Evolutionary conservation across 2,797 vertebrate genomes (phyloP), one percentile per base, ranked within the genome.

Genomic region (Bufotes viridis): DNA sequence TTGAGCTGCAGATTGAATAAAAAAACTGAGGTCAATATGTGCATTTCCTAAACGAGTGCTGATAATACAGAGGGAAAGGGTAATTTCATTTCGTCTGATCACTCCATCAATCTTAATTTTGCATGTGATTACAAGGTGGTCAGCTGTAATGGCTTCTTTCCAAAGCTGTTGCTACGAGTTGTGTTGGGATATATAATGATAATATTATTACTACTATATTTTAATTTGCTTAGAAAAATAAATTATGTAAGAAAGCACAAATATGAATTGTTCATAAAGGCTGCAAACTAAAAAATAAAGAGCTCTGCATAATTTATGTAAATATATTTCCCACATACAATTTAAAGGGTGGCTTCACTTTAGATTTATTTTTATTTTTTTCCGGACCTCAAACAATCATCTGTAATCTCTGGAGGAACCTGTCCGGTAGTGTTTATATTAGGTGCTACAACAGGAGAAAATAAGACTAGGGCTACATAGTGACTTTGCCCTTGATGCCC

Each of bases 1-100:
- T 95, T 94, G 93, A 94, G 91, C 91, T 84, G 93, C 93, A 94
- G 93, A 95, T 94, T 94, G 94, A 94, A 93, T 93, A 93, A 93
- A 95, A 69, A 93, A 92, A 94, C 91, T 93, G 94, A 95, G 94
- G 94, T 95, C 94, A 95, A 92, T 93, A 92, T 94, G 94, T 93
- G 93, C 94, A 94, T 93, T 95, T 94, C 91, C 92, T 93, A 94
- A 94, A 94, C 93, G 93, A 95, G 92, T 92, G 93, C 93, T 94
- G 93, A 94, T 94, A 93, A 92, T 88, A 90, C 87, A 91, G 91
- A 89, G 74, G 92, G 93, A 93, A 85, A 93, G 93, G 92, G 92
- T 94, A 93, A 94, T 94, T 94, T 93, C 92, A 94, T 95, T 93
- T 93, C 86, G 90, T 55, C 91, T 93, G 93, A 93, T 94, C 92